These are phyloP conservation scores for Poeciliopsis turrubarensis DNA, from an alignment of 2,113 vertebrate genomes.

Conservation along the genomic window DNA sequence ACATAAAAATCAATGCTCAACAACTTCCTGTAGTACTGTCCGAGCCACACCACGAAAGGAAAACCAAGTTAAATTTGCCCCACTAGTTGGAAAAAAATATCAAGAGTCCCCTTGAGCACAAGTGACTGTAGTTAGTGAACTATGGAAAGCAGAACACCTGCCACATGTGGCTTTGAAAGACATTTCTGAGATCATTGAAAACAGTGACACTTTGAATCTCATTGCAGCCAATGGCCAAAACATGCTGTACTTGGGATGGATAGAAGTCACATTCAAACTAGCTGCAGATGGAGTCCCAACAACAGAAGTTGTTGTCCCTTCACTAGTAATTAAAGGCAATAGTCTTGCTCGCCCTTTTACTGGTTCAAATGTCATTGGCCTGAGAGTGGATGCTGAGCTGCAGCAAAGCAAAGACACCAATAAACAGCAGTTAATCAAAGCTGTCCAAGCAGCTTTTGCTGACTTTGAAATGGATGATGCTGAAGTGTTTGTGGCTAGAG, in stretches of 20 bases:
- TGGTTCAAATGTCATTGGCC: conserved; percentile 1
- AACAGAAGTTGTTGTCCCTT: neutral
- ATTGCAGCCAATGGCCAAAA: neutral
- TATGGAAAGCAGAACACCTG: too few species aligned
- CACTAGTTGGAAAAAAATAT: neutral
- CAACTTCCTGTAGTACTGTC: too few species aligned
- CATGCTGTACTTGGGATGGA: neutral
- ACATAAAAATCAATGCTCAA: too few species aligned
- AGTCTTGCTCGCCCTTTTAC: neutral
- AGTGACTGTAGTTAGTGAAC: too few species aligned
- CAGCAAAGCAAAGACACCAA: neutral
- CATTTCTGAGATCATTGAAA: neutral
- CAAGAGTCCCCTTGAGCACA: too few species aligned
- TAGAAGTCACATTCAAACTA: neutral
- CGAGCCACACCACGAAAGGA: too few species aligned
- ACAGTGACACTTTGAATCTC: neutral
- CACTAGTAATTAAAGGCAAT: neutral
- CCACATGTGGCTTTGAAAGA: neutral
- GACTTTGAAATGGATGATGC: conserved; percentile 5
- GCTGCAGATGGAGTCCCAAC: neutral
- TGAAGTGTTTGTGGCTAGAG: neutral
- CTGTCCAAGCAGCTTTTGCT: conserved; percentile 4
- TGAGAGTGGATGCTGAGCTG: neutral
- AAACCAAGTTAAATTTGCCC: neutral
- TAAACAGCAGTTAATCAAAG: neutral